Conservation (phyloP, 64 coral and sea anemone species). For the Stichodactyla mertensii region DNA sequence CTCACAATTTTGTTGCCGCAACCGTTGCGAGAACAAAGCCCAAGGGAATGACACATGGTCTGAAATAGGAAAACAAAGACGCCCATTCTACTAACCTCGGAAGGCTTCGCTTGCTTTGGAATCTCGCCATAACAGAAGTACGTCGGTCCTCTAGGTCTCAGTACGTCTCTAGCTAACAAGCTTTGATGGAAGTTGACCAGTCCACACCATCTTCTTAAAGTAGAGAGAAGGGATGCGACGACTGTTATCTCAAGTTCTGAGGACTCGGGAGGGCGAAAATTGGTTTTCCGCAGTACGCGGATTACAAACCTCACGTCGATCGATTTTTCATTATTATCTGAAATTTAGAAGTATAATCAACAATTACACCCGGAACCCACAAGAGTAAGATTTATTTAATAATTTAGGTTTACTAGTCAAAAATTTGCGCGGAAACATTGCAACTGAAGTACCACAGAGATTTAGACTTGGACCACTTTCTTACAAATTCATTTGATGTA, state of each 20-base stretch:
- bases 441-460: no score
- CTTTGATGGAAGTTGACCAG: slow-evolving; percentile 61
- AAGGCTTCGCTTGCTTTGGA: not conserved
- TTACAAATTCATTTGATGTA: no score
- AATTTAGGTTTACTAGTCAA: no score
- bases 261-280: slow-evolving; percentile 22
- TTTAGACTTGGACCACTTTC: no score
- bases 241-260: slow-evolving; percentile 17
- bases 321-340: not conserved
- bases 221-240: slow-evolving; percentile 66
- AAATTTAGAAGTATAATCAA: not conserved
- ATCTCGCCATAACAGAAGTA: slow-evolving; percentile 51
- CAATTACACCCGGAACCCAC: no score
- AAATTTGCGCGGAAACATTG: no score
- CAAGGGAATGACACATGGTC: no score
- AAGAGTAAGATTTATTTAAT: no score
- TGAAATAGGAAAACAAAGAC: not conserved
- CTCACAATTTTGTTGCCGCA: no score
- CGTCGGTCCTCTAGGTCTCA: slow-evolving; percentile 46
- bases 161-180: slow-evolving; percentile 69
- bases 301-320: not conserved
- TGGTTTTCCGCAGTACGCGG: not conserved
- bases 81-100: slow-evolving; percentile 27
- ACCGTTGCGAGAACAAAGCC: no score
- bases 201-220: slow-evolving; percentile 62